Evolutionary conservation across 2,113 vertebrate genomes (phyloP).

Genomic region (Stegastes partitus): DNA sequence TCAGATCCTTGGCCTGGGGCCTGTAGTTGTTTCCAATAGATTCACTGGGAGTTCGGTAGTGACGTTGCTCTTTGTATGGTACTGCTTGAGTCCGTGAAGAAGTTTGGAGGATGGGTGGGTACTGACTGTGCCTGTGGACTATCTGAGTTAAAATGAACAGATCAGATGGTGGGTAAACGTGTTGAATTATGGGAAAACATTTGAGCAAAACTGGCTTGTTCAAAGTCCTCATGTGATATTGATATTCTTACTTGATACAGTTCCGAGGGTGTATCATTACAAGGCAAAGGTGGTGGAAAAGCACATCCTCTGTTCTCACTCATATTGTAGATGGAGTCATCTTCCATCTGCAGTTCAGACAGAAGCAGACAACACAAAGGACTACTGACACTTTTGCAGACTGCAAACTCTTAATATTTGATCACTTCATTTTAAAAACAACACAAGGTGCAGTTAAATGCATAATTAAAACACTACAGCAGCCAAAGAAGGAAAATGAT

Average conservation of each 20-base stretch:
- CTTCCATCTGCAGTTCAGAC: slow-evolving; percentile 53
- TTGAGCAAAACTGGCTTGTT: neutral
- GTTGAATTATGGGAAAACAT: neutral
- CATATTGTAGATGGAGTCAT: slow-evolving; percentile 79
- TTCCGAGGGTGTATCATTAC: slow-evolving; percentile 74
- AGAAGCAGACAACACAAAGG: slow-evolving; percentile 41
- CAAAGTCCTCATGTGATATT: neutral
- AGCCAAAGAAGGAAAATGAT: no score
- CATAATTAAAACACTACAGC: no score
- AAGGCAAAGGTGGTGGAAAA: slow-evolving; percentile 70
- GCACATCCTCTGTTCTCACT: slow-evolving; percentile 62
- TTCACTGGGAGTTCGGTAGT: slow-evolving; percentile 86
- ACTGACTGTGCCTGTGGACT: slow-evolving; percentile 72
- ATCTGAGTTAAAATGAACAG: slow-evolving; percentile 76
- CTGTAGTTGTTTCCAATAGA: slow-evolving; percentile 93
- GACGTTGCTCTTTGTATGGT: slow-evolving; percentile 89
- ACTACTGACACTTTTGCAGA: neutral
- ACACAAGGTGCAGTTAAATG: no score
- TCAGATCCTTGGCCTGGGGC: slow-evolving; percentile 82
- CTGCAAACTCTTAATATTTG: no score
- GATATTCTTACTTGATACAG: slow-evolving; percentile 82
- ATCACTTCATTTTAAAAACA: no score
- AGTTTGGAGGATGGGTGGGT: slow-evolving; percentile 89
- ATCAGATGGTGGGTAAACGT: neutral
- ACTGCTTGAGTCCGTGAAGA: slow-evolving; percentile 84